These are phyloP conservation scores for Melinopterus prodromus DNA, from an alignment of 2,888 invertebrate genomes.

Conservation along the genomic window DNA sequence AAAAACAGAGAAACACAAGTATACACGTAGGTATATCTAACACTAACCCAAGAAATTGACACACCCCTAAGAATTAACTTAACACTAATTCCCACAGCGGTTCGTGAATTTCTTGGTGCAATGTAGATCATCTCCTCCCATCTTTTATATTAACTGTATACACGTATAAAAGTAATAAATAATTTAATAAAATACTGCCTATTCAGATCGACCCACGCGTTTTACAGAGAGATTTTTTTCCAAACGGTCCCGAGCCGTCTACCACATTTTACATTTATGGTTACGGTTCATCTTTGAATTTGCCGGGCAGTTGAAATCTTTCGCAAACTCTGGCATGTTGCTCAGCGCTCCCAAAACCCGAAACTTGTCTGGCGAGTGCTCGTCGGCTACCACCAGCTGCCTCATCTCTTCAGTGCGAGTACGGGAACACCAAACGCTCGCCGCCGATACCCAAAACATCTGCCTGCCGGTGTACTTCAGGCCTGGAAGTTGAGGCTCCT, in stretches of 20 bases:
- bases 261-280: constrained; percentile 72
- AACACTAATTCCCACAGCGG: not conserved
- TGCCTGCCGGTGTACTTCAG: constrained; percentile 59
- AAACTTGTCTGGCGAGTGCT: constrained; percentile 63
- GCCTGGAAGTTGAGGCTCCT: constrained; percentile 54
- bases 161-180: constrained; percentile 38
- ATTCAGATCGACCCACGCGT: not conserved
- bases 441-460: constrained; percentile 68
- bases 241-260: constrained; percentile 41
- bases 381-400: constrained; percentile 56
- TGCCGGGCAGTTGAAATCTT: constrained; percentile 68
- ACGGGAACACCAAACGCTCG: constrained; percentile 68
- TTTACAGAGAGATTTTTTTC: constrained; percentile 26
- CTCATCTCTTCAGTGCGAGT: constrained; percentile 56
- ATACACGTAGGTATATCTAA: not conserved
- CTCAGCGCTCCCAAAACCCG: constrained; percentile 67
- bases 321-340: constrained; percentile 69
- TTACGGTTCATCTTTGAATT: constrained; percentile 70
- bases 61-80: not conserved
- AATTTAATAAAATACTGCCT: constrained; percentile 37
- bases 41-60: not conserved
- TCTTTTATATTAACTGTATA: constrained; percentile 24
- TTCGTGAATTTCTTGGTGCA: not conserved
- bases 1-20: not conserved
- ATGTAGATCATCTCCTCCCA: constrained; percentile 10